These are phyloP conservation scores for Galaxias olidus DNA, from an alignment of 2,797 vertebrate genomes.

Conservation along the genomic window DNA sequence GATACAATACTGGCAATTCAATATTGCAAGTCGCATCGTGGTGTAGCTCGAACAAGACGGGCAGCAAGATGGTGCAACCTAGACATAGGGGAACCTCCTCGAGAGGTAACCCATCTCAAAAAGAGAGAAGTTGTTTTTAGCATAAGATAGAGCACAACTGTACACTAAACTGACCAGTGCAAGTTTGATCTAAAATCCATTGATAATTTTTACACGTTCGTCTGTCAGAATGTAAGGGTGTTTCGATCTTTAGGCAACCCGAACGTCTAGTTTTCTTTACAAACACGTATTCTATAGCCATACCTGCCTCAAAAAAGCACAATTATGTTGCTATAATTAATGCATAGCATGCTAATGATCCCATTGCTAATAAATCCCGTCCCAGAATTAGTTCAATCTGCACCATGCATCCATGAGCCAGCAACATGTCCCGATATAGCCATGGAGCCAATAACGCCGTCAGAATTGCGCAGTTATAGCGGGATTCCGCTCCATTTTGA, in stretches of 20 bases:
- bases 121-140: not conserved
- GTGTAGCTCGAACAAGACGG: conserved; percentile 19
- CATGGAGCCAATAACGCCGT: conserved; percentile 22
- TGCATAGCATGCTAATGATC: conserved; percentile 35
- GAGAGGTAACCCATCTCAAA: conserved; percentile 4
- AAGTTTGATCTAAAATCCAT: no score
- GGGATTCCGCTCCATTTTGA: conserved; percentile 29
- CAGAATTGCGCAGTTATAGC: conserved; percentile 70
- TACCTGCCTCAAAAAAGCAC: conserved; percentile 20
- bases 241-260: no score
- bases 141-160: not conserved
- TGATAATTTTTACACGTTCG: no score
- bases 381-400: conserved; percentile 41
- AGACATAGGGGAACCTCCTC: conserved; percentile 17
- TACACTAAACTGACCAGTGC: no score
- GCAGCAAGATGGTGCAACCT: conserved; percentile 48
- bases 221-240: no score
- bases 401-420: conserved; percentile 14
- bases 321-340: conserved; percentile 49
- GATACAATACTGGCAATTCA: conserved; percentile 44
- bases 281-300: conserved; percentile 43
- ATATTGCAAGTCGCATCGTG: conserved; percentile 13
- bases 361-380: conserved; percentile 23
- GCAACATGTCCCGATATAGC: conserved; percentile 34
- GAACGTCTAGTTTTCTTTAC: not conserved